These are phyloP conservation scores for Neodiprion fabricii DNA, from an alignment of 1,140 invertebrate species.

Conservation along the genomic window DNA sequence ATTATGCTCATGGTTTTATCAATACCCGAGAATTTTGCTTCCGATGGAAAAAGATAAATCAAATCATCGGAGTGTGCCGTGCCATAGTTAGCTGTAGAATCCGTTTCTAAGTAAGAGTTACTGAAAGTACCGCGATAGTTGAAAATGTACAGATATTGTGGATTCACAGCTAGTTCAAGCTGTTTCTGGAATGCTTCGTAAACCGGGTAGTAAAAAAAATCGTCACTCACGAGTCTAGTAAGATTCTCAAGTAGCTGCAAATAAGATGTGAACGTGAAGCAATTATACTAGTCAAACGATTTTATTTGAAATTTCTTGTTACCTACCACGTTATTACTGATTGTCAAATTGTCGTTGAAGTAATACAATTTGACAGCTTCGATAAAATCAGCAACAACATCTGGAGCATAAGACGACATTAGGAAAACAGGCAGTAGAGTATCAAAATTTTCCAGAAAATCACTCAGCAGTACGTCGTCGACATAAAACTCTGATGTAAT, in stretches of 20 bases:
- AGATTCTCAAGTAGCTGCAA: not conserved
- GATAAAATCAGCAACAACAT: not conserved
- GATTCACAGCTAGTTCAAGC: not conserved
- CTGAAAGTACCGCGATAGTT: not conserved
- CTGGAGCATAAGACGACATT: not conserved
- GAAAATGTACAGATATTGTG: constrained; percentile 3
- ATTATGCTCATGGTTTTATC: not conserved
- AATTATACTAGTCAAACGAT: too few relatives aligned
- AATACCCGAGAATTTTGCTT: not conserved
- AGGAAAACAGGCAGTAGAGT: not conserved
- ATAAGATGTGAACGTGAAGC: not conserved
- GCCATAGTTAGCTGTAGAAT: not conserved
- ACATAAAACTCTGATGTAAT: too few relatives aligned
- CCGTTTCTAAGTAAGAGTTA: not conserved
- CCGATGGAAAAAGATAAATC: not conserved
- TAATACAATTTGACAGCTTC: not conserved
- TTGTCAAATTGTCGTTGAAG: not conserved
- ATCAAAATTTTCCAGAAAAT: too few relatives aligned
- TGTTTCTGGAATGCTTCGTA: not conserved
- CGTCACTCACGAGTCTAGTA: not conserved
- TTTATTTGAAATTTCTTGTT: not conserved
- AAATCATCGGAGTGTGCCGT: not conserved
- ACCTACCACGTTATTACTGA: not conserved
- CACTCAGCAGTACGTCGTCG: too few relatives aligned
- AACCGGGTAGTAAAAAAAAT: not conserved